A percentile compares a stretch with the other conserved stretches of the same genome.
These are phyloP conservation scores for Augiades crinisus DNA, from an alignment of 2,888 invertebrate genomes.

Conservation along the genomic window DNA sequence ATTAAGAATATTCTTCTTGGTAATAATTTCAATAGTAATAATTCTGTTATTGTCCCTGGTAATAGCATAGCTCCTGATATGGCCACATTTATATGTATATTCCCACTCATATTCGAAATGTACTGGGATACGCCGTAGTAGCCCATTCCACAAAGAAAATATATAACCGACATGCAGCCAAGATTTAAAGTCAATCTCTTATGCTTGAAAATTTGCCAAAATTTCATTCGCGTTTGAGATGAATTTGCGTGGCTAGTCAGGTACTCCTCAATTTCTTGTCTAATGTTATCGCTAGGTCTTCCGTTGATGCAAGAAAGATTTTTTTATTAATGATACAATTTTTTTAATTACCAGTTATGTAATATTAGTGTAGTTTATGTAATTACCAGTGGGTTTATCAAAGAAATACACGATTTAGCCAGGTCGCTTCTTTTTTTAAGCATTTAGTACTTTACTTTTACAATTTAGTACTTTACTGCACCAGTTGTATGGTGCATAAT, in stretches of 20 bases:
- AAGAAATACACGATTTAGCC: too few relatives aligned
- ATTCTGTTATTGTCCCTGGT: slow-evolving; percentile 81
- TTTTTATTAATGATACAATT: neutral
- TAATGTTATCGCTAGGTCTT: slow-evolving; percentile 41
- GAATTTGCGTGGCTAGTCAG: slow-evolving; percentile 30
- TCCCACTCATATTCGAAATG: slow-evolving; percentile 86
- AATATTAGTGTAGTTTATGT: too few relatives aligned
- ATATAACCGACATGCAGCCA: slow-evolving; percentile 84
- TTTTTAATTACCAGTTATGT: too few relatives aligned
- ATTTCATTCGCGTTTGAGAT: slow-evolving; percentile 40
- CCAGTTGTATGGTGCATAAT: too few relatives aligned
- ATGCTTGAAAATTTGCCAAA: slow-evolving; percentile 59
- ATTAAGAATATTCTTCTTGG: slow-evolving; percentile 84
- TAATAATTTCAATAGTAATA: slow-evolving; percentile 80
- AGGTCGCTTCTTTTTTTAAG: too few relatives aligned
- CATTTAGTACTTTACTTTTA: too few relatives aligned
- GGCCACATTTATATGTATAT: slow-evolving; percentile 90
- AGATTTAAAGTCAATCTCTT: slow-evolving; percentile 83
- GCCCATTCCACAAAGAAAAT: slow-evolving; percentile 90
- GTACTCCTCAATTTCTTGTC: slow-evolving; percentile 49
- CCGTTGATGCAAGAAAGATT: slow-evolving; percentile 46
- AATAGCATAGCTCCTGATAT: slow-evolving; percentile 85
- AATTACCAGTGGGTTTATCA: too few relatives aligned
- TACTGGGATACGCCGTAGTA: slow-evolving; percentile 92
- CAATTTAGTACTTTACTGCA: too few relatives aligned